These are phyloP conservation scores for Eonycteris spelaea DNA, from an alignment of 2,113 vertebrate species.

Conservation along the genomic window DNA sequence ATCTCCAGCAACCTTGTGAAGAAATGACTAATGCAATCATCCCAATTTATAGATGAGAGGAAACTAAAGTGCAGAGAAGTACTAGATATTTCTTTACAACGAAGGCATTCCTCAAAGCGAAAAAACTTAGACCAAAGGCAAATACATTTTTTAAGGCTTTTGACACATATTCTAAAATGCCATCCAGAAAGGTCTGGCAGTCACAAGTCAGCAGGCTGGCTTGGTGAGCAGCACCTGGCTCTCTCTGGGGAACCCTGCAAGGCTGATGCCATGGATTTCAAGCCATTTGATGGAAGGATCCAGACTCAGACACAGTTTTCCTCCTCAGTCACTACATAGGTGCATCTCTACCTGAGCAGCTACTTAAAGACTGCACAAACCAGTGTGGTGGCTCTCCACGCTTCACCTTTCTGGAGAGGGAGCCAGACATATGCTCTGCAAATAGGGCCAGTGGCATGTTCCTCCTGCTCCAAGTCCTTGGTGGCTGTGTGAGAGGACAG, in stretches of 20 bases:
- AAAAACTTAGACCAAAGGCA: background rate
- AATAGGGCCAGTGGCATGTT: no score
- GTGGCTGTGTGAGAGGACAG: background rate
- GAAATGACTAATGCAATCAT: background rate
- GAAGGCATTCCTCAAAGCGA: background rate
- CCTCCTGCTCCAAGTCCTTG: background rate
- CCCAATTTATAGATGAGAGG: background rate
- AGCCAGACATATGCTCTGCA: background rate
- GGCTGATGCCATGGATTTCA: background rate
- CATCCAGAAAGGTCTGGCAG: background rate
- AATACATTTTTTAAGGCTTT: background rate
- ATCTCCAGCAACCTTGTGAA: background rate
- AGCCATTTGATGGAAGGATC: background rate
- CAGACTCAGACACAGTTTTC: background rate
- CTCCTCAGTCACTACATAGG: background rate
- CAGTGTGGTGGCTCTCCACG: background rate
- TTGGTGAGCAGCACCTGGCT: background rate
- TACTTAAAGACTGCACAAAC: background rate
- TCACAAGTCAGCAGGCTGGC: background rate
- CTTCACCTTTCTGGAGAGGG: background rate
- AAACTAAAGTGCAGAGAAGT: background rate
- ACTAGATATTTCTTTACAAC: background rate
- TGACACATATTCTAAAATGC: background rate
- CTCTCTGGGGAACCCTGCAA: background rate
- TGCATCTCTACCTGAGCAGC: background rate